These are phyloP conservation scores for Nyctibius bracteatus DNA, from an alignment of 2,113 vertebrate genomes.

Conservation along the genomic window DNA sequence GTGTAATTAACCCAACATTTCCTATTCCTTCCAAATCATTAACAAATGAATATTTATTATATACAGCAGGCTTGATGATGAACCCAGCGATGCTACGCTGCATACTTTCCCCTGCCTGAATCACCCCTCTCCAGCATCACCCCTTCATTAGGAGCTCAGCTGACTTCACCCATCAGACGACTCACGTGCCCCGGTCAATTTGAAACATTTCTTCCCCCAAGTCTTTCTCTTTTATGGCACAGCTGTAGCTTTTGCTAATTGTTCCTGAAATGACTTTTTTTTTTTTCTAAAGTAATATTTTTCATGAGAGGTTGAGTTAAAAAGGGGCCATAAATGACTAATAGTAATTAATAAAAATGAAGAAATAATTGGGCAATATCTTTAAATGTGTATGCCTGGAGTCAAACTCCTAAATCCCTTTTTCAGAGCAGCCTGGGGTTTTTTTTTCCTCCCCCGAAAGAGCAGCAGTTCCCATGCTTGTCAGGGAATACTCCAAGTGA, in stretches of 20 bases:
- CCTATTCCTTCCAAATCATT: not conserved
- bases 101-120: not conserved
- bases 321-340: constrained; percentile 15
- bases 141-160: not conserved
- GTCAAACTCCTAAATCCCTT: not conserved
- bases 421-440: not conserved
- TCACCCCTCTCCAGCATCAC: not conserved
- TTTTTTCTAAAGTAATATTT: not conserved
- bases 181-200: fast-evolving
- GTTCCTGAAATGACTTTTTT: not conserved
- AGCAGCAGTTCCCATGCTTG: not conserved
- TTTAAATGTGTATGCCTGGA: not conserved
- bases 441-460: not conserved
- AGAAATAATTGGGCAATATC: constrained; percentile 11
- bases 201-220: not conserved
- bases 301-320: not conserved
- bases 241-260: constrained; percentile 39
- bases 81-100: not conserved
- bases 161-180: not conserved
- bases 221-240: not conserved
- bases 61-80: not conserved
- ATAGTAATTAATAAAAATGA: constrained; percentile 37
- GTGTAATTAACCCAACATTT: not conserved
- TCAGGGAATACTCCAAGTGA: not conserved
- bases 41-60: not conserved